Base-by-base conservation (phyloP, 2,113 vertebrate genomes). In the Embiotoca jacksoni region DNA sequence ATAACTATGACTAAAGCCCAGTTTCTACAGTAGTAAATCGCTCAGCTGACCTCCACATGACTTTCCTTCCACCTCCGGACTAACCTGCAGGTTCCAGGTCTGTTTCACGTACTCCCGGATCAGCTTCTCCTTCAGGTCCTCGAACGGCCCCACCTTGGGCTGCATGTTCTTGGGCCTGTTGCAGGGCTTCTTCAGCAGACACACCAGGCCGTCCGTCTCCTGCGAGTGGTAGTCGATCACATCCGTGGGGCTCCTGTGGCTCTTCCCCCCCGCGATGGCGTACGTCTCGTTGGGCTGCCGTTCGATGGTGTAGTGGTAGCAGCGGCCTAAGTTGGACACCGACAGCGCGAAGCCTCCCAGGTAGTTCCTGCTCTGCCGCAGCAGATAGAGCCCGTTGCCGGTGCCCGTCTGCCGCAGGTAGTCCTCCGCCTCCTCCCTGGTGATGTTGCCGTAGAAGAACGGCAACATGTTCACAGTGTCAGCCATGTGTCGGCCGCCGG, bases 371-470 rank as follows among this genome's bases (percentile, higher is more conserved):
- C 98, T 99, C 87, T 99, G 98, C 5, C 98, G 94, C 6, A 99
- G 92, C 82, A 99, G 91, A 74, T 96, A 99, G 0, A 95, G 87
- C 63, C 98, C 98, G 1, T 95, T 96, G 0, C 44, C 89, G 77
- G 91, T 75, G 61, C 96, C 97, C 0, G 78, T 92, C 84, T 98
- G 96, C 31, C 84, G 86, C 71, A 99, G 91, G 81, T 96, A 96
- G 4, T 94, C 94, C 81, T 99, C 98, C 0, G 97, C 96, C 54
- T 99, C 97, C 66, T 99, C 98, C 15, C 98, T 95, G 2, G 97
- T 98, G 89, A 99, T 98, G 88, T 98, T 99, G 61, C 98, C 98
- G 1, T 97, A 99, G 83, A 99, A 99, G 72, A 95, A 99, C 0
- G 96, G 90, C 79, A 99, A 83, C 6, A 94, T 36, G 36, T 95